A percentile compares a stretch with the other conserved stretches of the same genome.
Conservation (phyloP, 2,797 vertebrate genomes). For the Lateolabrax maculatus region DNA sequence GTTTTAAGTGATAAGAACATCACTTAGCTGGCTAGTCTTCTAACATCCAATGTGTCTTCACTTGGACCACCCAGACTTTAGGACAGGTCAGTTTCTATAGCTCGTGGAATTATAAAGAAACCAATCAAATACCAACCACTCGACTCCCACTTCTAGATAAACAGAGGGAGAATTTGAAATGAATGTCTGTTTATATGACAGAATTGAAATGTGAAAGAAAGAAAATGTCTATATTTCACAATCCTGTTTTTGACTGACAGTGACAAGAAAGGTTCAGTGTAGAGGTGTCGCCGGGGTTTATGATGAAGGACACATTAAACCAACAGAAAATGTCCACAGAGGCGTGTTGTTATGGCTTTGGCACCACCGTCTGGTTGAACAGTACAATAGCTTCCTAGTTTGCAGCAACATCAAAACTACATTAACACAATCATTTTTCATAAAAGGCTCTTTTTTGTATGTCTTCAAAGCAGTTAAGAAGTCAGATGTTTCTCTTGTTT, state of each 20-base stretch:
- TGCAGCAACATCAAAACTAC: constrained; percentile 1
- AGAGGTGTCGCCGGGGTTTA: background rate
- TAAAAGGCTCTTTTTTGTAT: background rate
- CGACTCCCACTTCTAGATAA: no score
- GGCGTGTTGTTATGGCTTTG: background rate
- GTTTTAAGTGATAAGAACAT: background rate
- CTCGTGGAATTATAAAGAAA: background rate
- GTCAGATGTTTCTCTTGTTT: constrained; percentile 3
- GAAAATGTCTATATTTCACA: background rate
- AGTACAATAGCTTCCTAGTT: background rate
- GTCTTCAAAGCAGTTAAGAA: constrained; percentile 1
- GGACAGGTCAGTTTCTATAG: background rate
- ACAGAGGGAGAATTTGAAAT: background rate
- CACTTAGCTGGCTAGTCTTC: background rate
- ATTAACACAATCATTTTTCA: background rate
- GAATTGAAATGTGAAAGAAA: background rate
- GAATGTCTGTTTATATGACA: background rate
- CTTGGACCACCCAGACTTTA: background rate
- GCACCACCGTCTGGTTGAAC: constrained; percentile 28
- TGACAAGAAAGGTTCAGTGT: background rate
- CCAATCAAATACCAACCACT: no score
- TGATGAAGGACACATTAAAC: background rate
- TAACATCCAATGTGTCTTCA: background rate
- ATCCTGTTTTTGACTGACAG: background rate
- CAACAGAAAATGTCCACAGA: background rate